These are phyloP conservation scores for Rhaphigaster nebulosa DNA, from an alignment of 2,888 invertebrate species.

Conservation along the genomic window DNA sequence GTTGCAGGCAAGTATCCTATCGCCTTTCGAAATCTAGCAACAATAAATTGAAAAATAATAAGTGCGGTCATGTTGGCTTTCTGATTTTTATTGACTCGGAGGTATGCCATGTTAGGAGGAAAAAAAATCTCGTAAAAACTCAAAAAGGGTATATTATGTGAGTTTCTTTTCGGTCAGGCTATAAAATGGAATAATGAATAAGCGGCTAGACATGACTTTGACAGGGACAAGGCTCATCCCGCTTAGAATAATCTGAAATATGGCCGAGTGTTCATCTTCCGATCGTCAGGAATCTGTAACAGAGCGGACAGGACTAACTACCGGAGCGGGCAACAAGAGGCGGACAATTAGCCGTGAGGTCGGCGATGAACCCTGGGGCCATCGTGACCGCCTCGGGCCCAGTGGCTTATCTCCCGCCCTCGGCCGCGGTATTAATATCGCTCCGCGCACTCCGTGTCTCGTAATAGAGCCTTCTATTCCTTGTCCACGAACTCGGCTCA, in stretches of 20 bases:
- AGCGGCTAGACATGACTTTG: not conserved
- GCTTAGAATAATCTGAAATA: not conserved
- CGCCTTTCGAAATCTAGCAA: not conserved
- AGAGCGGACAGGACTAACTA: not conserved
- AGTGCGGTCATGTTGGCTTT: not conserved
- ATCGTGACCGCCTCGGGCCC: conserved; percentile 20
- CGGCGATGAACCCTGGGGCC: conserved; percentile 48
- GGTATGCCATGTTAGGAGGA: not conserved
- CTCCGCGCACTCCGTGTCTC: not conserved
- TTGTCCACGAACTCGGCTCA: not conserved
- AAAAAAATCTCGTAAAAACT: not conserved
- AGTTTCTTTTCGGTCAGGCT: not conserved
- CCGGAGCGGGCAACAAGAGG: conserved; percentile 22
- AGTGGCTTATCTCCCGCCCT: conserved; percentile 21
- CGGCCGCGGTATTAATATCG: not conserved
- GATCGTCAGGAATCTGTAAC: not conserved
- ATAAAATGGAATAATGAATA: not conserved
- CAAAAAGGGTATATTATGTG: not conserved
- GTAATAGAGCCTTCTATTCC: conserved; percentile 25
- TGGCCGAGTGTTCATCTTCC: not conserved
- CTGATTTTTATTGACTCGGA: not conserved
- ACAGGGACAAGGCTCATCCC: not conserved
- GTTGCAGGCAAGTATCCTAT: not conserved
- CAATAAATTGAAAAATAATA: conserved; percentile 24
- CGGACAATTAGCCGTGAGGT: conserved; percentile 32